Evolutionary conservation across 2,113 vertebrate species (phyloP).

Genomic region (Micronycteris hirsuta): DNA sequence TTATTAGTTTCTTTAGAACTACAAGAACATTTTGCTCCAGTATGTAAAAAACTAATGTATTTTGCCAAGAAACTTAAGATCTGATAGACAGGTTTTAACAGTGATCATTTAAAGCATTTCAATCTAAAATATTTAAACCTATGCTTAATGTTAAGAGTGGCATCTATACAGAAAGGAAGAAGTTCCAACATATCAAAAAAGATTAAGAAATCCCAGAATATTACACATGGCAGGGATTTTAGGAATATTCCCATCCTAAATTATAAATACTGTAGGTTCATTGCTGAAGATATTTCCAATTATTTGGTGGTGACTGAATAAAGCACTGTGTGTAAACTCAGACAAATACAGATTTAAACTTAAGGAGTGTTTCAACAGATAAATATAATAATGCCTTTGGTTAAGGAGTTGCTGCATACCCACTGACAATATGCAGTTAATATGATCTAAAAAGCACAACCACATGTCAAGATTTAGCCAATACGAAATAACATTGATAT

Average conservation of each 20-base stretch:
- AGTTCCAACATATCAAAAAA: not conserved
- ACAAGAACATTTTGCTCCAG: not conserved
- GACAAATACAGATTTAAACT: not conserved
- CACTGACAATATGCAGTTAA: not conserved
- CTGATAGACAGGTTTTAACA: not conserved
- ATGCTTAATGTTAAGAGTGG: not conserved
- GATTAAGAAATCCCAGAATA: not conserved
- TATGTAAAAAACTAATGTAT: not conserved
- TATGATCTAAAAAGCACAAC: not conserved
- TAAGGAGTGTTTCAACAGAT: not conserved
- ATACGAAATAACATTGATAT: not conserved
- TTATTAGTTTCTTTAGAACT: not conserved
- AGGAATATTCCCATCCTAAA: not conserved
- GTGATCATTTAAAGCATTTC: not conserved
- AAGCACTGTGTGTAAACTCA: not conserved
- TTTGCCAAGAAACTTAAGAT: not conserved
- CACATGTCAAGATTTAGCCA: not conserved
- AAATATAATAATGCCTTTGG: not conserved
- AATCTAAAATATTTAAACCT: not conserved
- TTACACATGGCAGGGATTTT: not conserved
- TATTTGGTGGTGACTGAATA: not conserved
- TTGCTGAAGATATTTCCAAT: not conserved
- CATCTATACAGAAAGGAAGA: not conserved
- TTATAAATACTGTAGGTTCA: not conserved
- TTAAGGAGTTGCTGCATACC: not conserved